Evolutionary conservation across 2,797 vertebrate species (phyloP), one percentile per base, ranked within the genome.

Genomic region (Enteromius afrohamiltoni): DNA sequence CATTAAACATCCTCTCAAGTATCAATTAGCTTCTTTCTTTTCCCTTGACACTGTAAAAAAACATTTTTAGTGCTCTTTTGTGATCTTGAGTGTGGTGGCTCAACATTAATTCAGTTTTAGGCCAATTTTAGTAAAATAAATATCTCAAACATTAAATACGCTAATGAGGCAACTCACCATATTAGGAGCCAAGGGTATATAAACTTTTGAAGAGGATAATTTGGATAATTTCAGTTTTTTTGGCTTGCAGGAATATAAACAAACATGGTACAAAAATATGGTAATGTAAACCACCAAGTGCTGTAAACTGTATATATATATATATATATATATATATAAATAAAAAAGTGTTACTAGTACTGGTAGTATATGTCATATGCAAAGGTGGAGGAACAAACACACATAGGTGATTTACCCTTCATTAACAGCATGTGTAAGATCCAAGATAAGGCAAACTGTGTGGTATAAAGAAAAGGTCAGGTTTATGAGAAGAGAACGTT

Each of bases 1-100:
- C 23, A 77, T 77, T 77, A 47, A 77, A 77, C 40, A 29, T 65
- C 40, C 26, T 49, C 76, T n/a, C 26, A 78, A 64, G 76, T 64
- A 79, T 79, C 62, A 78, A 67, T 64, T 78, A 49, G 17, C 17
- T 26, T 47, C 10, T 14, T 31, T 77, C 40, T 78, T 47, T 26
- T 49, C 19, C 42, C 26, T 21, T 34, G 45, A 67, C 13, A 67
- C 29, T 14, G 26, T 49, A 23, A 79, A 64, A 23, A 77, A 47
- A 62, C 11, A 64, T 31, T 47, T 77, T 31, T 77, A 13, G 11
- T 77, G 75, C 58, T 29, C 76, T 47, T 47, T 47, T 0, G 17
- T 64, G 23, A 64, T 7, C 58, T 45, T 64, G 16, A 47, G 55
- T 45, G 55, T 26, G 14, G 21, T 16, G 53, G 74, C 53, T 60